phyloP scores from a whole-genome alignment of 1,140 invertebrate species.

The Macrostomum lignano region DNA sequence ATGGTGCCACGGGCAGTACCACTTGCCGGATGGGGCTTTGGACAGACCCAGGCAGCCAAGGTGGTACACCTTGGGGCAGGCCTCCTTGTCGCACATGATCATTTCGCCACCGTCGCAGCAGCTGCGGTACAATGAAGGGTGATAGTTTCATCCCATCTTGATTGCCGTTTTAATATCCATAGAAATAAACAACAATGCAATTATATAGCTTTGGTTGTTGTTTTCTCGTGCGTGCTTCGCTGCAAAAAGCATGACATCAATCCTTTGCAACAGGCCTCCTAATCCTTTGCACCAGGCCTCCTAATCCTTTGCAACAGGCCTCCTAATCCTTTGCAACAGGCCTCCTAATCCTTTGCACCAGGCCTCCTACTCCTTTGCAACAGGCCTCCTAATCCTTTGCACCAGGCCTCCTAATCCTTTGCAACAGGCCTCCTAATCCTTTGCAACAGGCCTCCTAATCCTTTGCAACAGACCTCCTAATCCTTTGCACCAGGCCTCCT shows the following conservation, averaged over 20 bases:
- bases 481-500: too few relatives aligned
- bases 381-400: too few relatives aligned
- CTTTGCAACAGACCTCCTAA: too few relatives aligned
- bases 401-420: too few relatives aligned
- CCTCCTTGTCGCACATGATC: conserved; percentile 30
- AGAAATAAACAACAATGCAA: not conserved
- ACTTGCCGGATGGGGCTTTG: not conserved
- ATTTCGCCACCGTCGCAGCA: conserved; percentile 27
- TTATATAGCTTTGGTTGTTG: not conserved
- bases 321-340: too few relatives aligned
- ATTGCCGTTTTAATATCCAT: not conserved
- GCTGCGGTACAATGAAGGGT: not conserved
- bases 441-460: too few relatives aligned
- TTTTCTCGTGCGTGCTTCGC: not conserved
- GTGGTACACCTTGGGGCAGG: not conserved
- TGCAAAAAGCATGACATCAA: not conserved
- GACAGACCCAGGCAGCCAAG: not conserved
- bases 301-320: not conserved
- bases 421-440: too few relatives aligned
- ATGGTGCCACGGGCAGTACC: conserved; percentile 1
- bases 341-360: too few relatives aligned
- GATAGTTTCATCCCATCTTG: too few relatives aligned
- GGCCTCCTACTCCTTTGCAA: too few relatives aligned
- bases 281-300: not conserved
- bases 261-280: not conserved